phyloP scores from a whole-genome alignment of 2,888 invertebrate species.

The Noctua janthina region DNA sequence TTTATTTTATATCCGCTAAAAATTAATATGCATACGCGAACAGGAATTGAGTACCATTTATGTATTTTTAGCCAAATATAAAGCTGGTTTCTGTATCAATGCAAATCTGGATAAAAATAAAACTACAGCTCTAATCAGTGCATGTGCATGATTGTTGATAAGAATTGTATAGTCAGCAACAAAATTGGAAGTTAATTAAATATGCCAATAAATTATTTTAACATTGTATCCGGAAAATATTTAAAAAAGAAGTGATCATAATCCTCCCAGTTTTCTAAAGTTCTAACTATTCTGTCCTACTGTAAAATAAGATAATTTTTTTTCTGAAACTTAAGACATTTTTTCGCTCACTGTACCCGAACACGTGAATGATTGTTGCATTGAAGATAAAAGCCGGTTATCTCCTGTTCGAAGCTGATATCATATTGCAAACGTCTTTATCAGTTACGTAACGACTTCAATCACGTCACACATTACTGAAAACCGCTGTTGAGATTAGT shows the following conservation, averaged over 20 bases:
- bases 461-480: constrained; percentile 33
- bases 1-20: constrained; percentile 19
- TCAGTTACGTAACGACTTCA: constrained; percentile 20
- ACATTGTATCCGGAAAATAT: too few relatives aligned
- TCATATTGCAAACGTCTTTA: constrained; percentile 21
- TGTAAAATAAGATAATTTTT: neutral
- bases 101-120: constrained; percentile 6
- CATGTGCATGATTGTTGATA: constrained; percentile 10
- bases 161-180: constrained; percentile 3
- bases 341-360: neutral
- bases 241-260: neutral
- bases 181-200: neutral
- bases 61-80: constrained; percentile 26
- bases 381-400: constrained; percentile 31
- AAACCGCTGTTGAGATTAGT: constrained; percentile 2
- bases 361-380: neutral
- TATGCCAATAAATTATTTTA: neutral
- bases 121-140: constrained; percentile 1
- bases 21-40: constrained; percentile 21
- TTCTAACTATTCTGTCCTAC: neutral
- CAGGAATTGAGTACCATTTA: constrained; percentile 7
- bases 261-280: neutral
- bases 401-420: constrained; percentile 6
- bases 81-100: constrained; percentile 3
- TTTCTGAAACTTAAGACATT: too few relatives aligned